phyloP scores from a whole-genome alignment of 2,113 vertebrate genomes.

The Eptatretus burgeri region DNA sequence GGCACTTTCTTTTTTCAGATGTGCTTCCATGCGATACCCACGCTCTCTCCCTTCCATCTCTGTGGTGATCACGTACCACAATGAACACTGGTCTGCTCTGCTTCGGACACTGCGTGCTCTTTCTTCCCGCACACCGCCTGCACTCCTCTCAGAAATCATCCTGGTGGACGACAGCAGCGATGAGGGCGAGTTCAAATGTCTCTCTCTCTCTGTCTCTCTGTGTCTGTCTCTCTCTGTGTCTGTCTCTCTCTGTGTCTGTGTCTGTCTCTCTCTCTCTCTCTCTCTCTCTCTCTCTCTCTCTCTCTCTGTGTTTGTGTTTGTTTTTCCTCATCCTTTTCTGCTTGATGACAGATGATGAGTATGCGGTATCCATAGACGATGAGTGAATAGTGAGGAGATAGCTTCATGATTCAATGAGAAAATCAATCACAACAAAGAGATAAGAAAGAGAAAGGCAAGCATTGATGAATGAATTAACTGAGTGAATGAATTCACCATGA shows the following conservation, averaged over 20 bases:
- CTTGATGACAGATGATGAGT: background rate
- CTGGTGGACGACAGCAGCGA: background rate
- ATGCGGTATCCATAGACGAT: background rate
- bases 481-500: background rate
- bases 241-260: too few relatives aligned
- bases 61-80: constrained; percentile 1
- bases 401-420: too few relatives aligned
- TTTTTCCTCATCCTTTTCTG: background rate
- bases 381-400: too few relatives aligned
- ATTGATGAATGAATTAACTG: background rate
- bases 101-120: background rate
- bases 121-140: background rate
- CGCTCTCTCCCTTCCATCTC: background rate
- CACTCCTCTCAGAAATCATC: background rate
- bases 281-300: too few relatives aligned
- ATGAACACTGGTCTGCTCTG: background rate
- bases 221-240: too few relatives aligned
- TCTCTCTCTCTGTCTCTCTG: too few relatives aligned
- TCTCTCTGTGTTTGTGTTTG: too few relatives aligned
- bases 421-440: too few relatives aligned
- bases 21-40: background rate
- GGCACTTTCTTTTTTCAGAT: too few relatives aligned
- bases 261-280: too few relatives aligned
- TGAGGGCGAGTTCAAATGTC: background rate
- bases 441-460: too few relatives aligned